Evolutionary conservation across 2,888 invertebrate genomes (phyloP).

Genomic region (Anthoptus insignis): DNA sequence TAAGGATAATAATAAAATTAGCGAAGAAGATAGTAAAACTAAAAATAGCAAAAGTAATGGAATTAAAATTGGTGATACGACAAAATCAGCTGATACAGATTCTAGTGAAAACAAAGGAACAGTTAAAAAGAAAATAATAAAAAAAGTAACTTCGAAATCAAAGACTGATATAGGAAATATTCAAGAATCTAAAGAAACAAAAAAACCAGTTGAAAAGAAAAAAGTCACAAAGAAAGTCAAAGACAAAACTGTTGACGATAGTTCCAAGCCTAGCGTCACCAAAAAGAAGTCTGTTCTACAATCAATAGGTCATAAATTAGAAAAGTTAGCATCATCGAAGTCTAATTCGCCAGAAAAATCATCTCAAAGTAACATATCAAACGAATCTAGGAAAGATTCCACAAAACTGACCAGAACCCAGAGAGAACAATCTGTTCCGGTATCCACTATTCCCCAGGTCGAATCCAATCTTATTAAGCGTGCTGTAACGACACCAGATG

Average conservation of each 20-base stretch:
- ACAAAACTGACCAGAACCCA: slow-evolving; percentile 86
- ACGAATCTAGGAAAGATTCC: slow-evolving; percentile 62
- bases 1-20: slow-evolving; percentile 60
- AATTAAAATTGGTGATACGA: slow-evolving; percentile 62
- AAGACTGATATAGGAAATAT: slow-evolving; percentile 71
- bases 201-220: slow-evolving; percentile 71
- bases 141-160: slow-evolving; percentile 79
- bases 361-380: slow-evolving; percentile 59
- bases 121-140: slow-evolving; percentile 79
- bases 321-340: slow-evolving; percentile 88
- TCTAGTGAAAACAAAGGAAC: slow-evolving; percentile 72
- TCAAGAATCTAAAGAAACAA: slow-evolving; percentile 64
- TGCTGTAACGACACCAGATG: slow-evolving; percentile 91
- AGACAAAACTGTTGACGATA: slow-evolving; percentile 69
- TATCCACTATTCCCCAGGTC: slow-evolving; percentile 81
- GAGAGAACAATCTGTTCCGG: slow-evolving; percentile 90
- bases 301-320: slow-evolving; percentile 92
- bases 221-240: slow-evolving; percentile 78
- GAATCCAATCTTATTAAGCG: slow-evolving; percentile 90
- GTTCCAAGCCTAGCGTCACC: slow-evolving; percentile 63
- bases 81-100: slow-evolving; percentile 63
- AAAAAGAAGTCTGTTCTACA: slow-evolving; percentile 91
- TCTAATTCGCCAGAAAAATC: slow-evolving; percentile 82
- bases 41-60: slow-evolving; percentile 56
- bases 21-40: slow-evolving; percentile 58